Evolutionary conservation across 2,797 vertebrate species (phyloP), one percentile per base, ranked within the genome.

Genomic region (Pitangus sulphuratus): DNA sequence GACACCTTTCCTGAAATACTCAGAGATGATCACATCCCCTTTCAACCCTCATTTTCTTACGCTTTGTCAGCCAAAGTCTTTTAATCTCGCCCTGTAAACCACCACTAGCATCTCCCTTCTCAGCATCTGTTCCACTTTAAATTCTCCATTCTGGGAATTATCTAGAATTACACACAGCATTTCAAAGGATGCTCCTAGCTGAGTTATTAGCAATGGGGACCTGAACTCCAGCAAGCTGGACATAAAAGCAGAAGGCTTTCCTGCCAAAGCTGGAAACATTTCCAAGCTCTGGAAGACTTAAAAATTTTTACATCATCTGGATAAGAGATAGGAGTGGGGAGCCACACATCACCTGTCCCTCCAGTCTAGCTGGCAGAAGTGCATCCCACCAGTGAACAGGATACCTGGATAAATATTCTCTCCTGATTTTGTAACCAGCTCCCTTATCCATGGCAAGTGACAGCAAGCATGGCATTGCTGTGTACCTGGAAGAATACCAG

Each of bases 151-250:
- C 42, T 54, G 85, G 54, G 54, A 91, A 90, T 84, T 65, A 91
- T 9, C 0, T 0, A 81, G 94, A 90, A 91, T 65, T 76, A 69
- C 44, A 68, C 31, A n/a, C 7, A 83, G 62, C 39, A 72, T 87
- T 93, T 90, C 94, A 95, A 94, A 92, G 64, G 61, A 89, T 69
- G 35, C n/a, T 89, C 12, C 87, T 75, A 65, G 75, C 42, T 56
- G 61, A 81, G 57, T 62, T 69, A 87, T 68, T 75, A 83, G 71
- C 78, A 85, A 48, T 15, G 20, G 57, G 35, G 51, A 85, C 31
- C 39, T 53, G n/a, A 74, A 64, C 39, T 90, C 68, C 37, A 82
- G 35, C 12, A 53, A 56, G 42, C 39, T 1, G 2, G n/a, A 45
- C 50, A 64, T 61, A 87, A 91, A 92, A 91, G 68, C 60, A 89